phyloP scores from a whole-genome alignment of 2,113 vertebrate species.

The Platanista minor region DNA sequence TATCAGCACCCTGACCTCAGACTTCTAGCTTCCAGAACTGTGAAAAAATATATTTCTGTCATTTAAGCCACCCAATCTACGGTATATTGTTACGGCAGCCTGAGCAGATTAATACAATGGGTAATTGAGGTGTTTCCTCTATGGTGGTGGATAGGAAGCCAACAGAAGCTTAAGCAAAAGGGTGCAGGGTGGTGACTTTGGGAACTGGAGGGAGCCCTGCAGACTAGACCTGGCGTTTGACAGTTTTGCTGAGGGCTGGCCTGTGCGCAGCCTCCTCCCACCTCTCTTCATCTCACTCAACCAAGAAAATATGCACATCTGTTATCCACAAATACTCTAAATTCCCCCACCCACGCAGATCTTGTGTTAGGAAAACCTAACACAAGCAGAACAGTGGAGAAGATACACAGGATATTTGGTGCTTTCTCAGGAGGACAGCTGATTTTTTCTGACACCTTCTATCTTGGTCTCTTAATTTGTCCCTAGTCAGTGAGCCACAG shows the following conservation, averaged over 20 bases:
- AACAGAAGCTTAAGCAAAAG: background rate
- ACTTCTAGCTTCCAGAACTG: background rate
- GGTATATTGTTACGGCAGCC: background rate
- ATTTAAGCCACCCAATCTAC: background rate
- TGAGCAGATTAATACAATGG: background rate
- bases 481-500: background rate
- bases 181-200: background rate
- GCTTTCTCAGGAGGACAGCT: background rate
- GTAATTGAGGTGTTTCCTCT: background rate
- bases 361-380: constrained; percentile 69
- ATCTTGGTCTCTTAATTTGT: constrained; percentile 22
- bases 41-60: background rate
- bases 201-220: constrained; percentile 9
- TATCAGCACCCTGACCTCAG: background rate
- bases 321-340: constrained; percentile 68
- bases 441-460: constrained; percentile 30
- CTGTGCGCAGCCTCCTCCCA: constrained; percentile 41
- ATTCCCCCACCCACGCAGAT: constrained; percentile 58
- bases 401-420: background rate
- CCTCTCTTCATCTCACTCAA: constrained; percentile 56
- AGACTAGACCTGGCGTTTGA: constrained; percentile 27
- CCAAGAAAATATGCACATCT: constrained; percentile 71
- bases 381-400: constrained; percentile 24
- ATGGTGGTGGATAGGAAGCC: background rate
- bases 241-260: constrained; percentile 39